Evolutionary conservation across 2,113 vertebrate species (phyloP), one percentile per base, ranked within the genome.

Genomic region (Gymnarchus niloticus): DNA sequence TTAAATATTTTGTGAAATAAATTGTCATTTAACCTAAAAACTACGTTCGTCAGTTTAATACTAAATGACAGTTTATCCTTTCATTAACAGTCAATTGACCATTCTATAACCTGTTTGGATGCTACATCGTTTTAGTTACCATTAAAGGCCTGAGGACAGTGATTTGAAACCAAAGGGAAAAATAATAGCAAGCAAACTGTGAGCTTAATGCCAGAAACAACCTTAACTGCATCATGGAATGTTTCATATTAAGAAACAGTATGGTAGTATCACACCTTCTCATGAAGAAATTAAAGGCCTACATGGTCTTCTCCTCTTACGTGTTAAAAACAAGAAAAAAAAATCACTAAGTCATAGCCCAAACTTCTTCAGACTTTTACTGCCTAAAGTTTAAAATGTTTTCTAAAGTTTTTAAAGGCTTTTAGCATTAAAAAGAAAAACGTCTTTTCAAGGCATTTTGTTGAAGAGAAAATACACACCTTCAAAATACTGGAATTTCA

Each of bases 191-290:
- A 95, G 95, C 94, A 93, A 96, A 96, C 96, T 88, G 86, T 96
- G 92, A 96, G 95, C 96, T 96, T 97, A 98, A 96, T 94, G 96
- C 95, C 96, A 97, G 97, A 98, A 97, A 97, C 96, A 99, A 99
- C 97, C 97, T 97, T 96, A 95, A 99, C 96, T 95, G 95, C 95
- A 98, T 96, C 96, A 97, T 94, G 84, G 93, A 96, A 95, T 96
- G 96, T 98, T 98, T 98, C 97, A 97, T 94, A 96, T 96, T 96
- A 95, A 97, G 96, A 99, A 98, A 99, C 96, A 96, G 96, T 96
- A 98, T 98, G 97, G 96, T 96, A 97, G 95, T 97, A 94, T 98
- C 96, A 96, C 95, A 97, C 96, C 96, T 98, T 99, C 96, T 97
- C 97, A 98, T 96, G 96, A 98, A 96, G 95, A 96, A 95, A 97